Conservation (phyloP, 1,140 invertebrate species). For the Ctenoplectra terminalis region DNA sequence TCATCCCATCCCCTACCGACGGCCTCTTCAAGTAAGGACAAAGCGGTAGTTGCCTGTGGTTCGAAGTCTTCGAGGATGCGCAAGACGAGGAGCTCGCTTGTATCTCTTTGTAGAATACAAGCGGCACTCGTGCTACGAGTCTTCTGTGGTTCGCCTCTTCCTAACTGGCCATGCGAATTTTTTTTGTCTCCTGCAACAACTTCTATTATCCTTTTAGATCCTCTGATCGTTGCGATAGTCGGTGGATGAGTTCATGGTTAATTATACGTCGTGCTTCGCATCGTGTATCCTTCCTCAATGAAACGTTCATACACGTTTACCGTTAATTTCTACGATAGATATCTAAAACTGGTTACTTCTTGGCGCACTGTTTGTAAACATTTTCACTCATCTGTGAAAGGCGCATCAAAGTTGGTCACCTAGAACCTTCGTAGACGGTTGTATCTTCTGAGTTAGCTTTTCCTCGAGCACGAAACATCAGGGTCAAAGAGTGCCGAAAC, state of each 20-base stretch:
- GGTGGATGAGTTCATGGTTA: not conserved
- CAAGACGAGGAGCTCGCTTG: conserved; percentile 59
- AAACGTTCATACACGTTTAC: conserved; percentile 14
- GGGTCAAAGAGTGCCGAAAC: not conserved
- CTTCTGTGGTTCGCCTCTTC: not conserved
- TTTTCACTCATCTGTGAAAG: conserved; percentile 18
- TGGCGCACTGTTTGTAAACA: conserved; percentile 43
- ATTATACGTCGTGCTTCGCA: not conserved
- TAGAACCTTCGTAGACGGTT: not conserved
- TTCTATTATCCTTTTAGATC: not conserved
- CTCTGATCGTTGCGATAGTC: not conserved
- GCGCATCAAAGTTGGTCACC: not conserved
- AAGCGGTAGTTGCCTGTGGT: conserved; percentile 59
- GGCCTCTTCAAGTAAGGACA: conserved; percentile 61
- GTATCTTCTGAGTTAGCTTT: not conserved
- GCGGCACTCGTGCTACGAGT: not conserved
- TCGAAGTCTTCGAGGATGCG: conserved; percentile 48
- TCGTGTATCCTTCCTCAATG: not conserved
- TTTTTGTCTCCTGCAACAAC: not conserved
- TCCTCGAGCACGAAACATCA: not conserved
- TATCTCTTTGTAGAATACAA: conserved; percentile 53
- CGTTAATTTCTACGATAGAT: conserved; percentile 19
- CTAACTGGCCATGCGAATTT: not conserved
- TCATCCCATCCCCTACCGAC: conserved; percentile 64
- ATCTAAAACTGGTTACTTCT: conserved; percentile 11